Percentiles rank a stretch among this genome's conserved stretches.
phyloP scores from a whole-genome alignment of 2,113 vertebrate species.

The Rallus limicola region DNA sequence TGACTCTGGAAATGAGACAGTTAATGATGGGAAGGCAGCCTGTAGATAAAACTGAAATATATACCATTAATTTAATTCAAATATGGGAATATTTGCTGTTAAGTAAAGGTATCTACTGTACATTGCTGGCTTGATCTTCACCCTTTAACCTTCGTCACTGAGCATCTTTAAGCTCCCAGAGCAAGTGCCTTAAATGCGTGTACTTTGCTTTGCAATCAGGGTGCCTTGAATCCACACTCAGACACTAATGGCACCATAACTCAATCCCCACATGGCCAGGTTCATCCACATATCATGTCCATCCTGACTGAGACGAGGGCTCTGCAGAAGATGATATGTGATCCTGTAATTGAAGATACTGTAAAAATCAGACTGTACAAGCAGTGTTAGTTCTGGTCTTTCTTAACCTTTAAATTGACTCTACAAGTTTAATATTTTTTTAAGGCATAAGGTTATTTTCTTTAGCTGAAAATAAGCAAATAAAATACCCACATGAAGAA shows the following conservation, averaged over 20 bases:
- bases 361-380: neutral
- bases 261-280: neutral
- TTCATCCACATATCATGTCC: neutral
- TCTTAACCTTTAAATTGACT: neutral
- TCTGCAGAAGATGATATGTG: neutral
- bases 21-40: neutral
- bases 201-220: neutral
- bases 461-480: neutral
- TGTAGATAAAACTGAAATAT: slow-evolving; percentile 6
- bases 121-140: neutral
- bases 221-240: neutral
- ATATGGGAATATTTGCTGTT: slow-evolving; percentile 16
- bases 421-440: neutral
- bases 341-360: neutral
- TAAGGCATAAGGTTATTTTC: neutral
- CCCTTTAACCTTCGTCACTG: neutral
- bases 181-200: neutral
- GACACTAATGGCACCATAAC: slow-evolving; percentile 4
- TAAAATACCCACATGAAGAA: neutral
- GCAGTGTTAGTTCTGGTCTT: neutral
- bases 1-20: neutral
- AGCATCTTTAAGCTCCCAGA: neutral
- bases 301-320: neutral
- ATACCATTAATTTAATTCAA: slow-evolving; percentile 16
- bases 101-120: neutral